Base-by-base conservation (phyloP, 2,888 invertebrate genomes). In the Chymomyza procnemis region DNA sequence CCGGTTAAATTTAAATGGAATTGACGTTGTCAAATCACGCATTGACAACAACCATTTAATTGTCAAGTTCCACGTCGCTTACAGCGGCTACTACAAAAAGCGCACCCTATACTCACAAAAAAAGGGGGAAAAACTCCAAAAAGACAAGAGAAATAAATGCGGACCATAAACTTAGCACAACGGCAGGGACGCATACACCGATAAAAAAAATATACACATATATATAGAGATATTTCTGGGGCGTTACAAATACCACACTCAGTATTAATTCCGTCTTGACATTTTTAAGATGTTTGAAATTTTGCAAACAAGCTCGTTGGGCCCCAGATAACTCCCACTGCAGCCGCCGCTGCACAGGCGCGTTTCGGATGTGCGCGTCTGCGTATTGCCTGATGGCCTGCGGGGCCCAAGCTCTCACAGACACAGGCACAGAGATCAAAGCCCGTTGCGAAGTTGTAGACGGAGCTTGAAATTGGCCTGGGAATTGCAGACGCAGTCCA, bases 91-190 rank as follows among this genome's bases (percentile, higher is more conserved):
- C n/a, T n/a, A n/a, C n/a, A n/a, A n/a, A n/a, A n/a, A n/a, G n/a
- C n/a, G n/a, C n/a, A n/a, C n/a, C n/a, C n/a, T n/a, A n/a, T n/a
- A n/a, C n/a, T n/a, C n/a, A n/a, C n/a, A n/a, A n/a, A n/a, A n/a
- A n/a, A n/a, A n/a, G n/a, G n/a, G n/a, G n/a, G n/a, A 26, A 26
- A 26, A 26, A 26, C 4, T 26, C 1, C 8, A 26, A 26, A 26
- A 26, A 26, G 18, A 50, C 16, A 50, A n/a, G 4, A 21, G 71
- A 64, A 75, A 66, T 56, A 78, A 77, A 78, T 78, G 69, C 73
- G 78, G 66, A 66, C 73, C 65, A 78, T 75, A 78, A 75, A 77
- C 73, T 75, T 77, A 54, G 77, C 18, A 75, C 75, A 72, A 78
- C 63, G 75, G 26, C 26, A 26, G 26, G 26, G 6, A 8, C 26